A percentile compares a stretch with the other conserved stretches of the same genome.
phyloP scores from a whole-genome alignment of 2,113 vertebrate genomes.

The Pitta sordida region DNA sequence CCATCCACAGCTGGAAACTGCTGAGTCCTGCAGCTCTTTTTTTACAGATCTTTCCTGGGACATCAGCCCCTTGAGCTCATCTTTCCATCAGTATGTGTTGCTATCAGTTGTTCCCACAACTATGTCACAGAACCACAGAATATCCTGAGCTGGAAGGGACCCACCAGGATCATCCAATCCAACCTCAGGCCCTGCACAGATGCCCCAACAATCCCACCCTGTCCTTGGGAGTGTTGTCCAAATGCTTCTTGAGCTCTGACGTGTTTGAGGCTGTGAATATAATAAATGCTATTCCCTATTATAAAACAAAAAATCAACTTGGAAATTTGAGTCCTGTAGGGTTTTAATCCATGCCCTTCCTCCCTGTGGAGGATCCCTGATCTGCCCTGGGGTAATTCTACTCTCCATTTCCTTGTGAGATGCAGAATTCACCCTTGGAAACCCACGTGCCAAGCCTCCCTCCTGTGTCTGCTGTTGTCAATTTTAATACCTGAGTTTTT shows the following conservation, averaged over 20 bases:
- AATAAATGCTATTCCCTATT: not conserved
- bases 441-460: not conserved
- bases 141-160: not conserved
- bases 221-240: not conserved
- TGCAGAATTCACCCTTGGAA: not conserved
- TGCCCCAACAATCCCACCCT: not conserved
- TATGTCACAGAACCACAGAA: not conserved
- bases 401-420: not conserved
- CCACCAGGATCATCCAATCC: not conserved
- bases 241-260: not conserved
- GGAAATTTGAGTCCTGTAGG: not conserved
- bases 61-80: not conserved
- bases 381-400: not conserved
- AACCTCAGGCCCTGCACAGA: not conserved
- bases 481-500: not conserved
- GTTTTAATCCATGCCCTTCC: not conserved
- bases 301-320: not conserved
- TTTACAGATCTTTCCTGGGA: not conserved
- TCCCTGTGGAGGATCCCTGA: accelerated
- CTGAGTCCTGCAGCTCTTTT: not conserved
- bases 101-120: not conserved
- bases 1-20: not conserved
- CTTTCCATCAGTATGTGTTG: not conserved
- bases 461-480: not conserved
- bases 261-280: not conserved